Base-by-base conservation (phyloP, 2,797 vertebrate species). In the Myotis myotis region DNA sequence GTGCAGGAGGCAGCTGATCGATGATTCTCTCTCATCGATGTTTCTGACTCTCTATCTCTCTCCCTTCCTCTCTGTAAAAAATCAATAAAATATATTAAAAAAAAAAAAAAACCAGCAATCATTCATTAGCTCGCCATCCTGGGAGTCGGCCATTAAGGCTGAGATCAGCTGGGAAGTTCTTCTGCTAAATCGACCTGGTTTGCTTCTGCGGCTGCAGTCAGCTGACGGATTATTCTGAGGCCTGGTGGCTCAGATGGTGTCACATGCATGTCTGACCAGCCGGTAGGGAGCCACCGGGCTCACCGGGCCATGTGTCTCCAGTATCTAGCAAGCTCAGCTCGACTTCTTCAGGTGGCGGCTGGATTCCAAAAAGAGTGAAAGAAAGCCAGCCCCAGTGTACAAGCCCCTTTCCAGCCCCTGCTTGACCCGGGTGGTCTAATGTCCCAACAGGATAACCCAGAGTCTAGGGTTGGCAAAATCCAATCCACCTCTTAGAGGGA, bases 161-260 rank as follows among this genome's bases (percentile, higher is more conserved):
- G 79, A 82, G 64, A 33, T 92, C 60, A 55, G 74, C 33, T 41
- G 6, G 80, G 41, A 91, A 85, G 57, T 55, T 88, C 89, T 93
- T 89, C 62, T 74, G 55, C 49, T 81, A 38, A 16, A 33, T 66
- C 85, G 30, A 5, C 57, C 80, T 4, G 23, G 6, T 38, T 82
- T 68, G 30, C 53, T 33, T 33, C 11, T 13, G 20, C 51, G 72
- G 47, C 22, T 85, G 4, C 13, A 68, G 15, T 55, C 30, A 72
- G 0, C 12, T 64, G 22, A 23, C 82, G 33, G 38, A 19, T 41
- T 44, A 23, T 36, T 57, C 79, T 44, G 22, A 82, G 19, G 36
- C 4, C 81, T 66, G 7, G 55, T 51, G 44, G 41, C 33, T 64
- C 20, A 7, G 22, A 60, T 30, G 20, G 8, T 55, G 49, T 82